Conservation (phyloP, 2,888 invertebrate genomes). For the Coelinius sp. region DNA sequence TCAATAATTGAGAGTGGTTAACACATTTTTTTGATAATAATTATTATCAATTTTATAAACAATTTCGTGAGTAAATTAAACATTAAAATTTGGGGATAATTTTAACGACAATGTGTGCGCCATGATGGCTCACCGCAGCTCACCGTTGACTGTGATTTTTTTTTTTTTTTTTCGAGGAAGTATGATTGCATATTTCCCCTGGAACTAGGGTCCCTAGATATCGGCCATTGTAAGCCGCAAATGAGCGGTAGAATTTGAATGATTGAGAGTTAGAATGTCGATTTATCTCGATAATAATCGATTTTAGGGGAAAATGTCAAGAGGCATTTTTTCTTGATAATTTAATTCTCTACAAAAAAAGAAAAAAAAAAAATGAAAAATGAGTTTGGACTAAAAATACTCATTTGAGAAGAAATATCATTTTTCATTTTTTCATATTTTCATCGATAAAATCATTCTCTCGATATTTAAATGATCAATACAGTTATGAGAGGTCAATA, state of each 20-base stretch:
- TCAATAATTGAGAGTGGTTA: not conserved
- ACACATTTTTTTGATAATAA: not conserved
- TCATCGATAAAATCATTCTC: no score
- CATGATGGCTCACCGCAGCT: slow-evolving; percentile 53
- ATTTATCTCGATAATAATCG: no score
- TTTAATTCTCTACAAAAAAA: no score
- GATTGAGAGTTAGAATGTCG: not conserved
- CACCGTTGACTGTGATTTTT: slow-evolving; percentile 47
- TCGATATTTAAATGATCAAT: no score
- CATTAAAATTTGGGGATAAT: slow-evolving; percentile 35
- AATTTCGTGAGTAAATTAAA: not conserved
- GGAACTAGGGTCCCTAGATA: not conserved
- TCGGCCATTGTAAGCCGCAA: not conserved
- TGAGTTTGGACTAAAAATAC: no score
- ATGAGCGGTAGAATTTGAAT: not conserved
- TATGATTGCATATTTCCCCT: not conserved
- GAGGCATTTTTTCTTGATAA: no score
- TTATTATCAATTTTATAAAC: slow-evolving; percentile 14
- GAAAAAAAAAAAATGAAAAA: no score
- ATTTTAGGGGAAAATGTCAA: no score
- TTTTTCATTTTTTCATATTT: no score
- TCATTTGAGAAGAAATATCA: no score
- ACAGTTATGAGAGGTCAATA: no score
- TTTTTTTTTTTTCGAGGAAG: not conserved
- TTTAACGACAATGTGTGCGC: slow-evolving; percentile 41